A percentile compares a stretch with the other conserved stretches of the same genome.
Conservation (phyloP, 2,797 vertebrate genomes). For the Crenichthys baileyi region DNA sequence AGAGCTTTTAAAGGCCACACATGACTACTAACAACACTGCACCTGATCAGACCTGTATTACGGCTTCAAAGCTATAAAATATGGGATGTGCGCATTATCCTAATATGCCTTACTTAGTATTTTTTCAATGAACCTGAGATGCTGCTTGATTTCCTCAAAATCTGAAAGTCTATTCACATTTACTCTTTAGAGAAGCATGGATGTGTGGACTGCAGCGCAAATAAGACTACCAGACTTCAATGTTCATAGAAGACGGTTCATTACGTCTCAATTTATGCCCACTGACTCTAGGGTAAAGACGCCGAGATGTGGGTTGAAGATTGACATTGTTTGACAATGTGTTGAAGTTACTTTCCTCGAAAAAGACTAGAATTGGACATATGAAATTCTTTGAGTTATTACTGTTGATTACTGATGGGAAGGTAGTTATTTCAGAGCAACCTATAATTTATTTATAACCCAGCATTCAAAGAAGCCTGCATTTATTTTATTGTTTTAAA, state of each 20-base stretch:
- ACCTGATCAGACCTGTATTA: neutral
- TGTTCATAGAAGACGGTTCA: neutral
- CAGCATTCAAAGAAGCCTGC: neutral
- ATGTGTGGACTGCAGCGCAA: neutral
- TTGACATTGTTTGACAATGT: neutral
- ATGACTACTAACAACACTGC: neutral
- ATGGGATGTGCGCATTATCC: neutral
- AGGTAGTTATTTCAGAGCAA: too few relatives aligned
- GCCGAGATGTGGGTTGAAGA: too few relatives aligned
- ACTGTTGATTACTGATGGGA: neutral
- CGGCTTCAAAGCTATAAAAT: conserved; percentile 5
- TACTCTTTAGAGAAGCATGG: conserved; percentile 4
- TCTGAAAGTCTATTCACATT: neutral
- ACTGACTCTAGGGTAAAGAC: neutral
- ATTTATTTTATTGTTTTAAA: neutral
- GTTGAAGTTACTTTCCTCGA: neutral
- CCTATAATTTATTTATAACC: neutral
- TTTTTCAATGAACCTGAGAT: neutral
- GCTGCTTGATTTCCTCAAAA: neutral
- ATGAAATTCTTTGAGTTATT: neutral
- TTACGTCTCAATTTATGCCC: neutral
- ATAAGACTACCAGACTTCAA: neutral
- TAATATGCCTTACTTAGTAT: neutral
- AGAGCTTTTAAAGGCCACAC: neutral
- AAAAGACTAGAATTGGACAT: too few relatives aligned